Conservation (phyloP, 1,140 invertebrate species). For the Sycophila sp. region DNA sequence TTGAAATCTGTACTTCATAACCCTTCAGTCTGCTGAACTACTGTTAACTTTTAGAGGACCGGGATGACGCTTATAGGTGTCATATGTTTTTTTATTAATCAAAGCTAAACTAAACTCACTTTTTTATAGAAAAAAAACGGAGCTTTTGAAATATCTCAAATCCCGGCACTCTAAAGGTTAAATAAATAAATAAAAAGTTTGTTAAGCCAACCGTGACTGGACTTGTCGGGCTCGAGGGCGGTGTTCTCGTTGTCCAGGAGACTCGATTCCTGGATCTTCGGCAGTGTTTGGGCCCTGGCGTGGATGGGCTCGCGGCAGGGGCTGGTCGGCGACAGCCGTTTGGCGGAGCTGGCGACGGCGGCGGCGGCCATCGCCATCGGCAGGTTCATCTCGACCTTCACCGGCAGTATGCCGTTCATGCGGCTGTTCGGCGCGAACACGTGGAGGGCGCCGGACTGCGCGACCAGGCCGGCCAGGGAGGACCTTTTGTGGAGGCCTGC, state of each 20-base stretch:
- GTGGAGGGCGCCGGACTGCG: conserved; percentile 70
- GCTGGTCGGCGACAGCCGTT: conserved; percentile 49
- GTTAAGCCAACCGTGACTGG: conserved; percentile 34
- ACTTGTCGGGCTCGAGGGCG: conserved; percentile 56
- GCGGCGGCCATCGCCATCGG: neutral
- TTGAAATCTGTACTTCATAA: too few relatives aligned
- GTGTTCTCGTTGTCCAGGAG: conserved; percentile 66
- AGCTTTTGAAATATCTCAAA: too few relatives aligned
- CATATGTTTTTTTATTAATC: too few relatives aligned
- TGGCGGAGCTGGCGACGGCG: neutral
- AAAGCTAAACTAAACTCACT: too few relatives aligned
- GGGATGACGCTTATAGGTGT: too few relatives aligned
- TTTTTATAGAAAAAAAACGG: too few relatives aligned
- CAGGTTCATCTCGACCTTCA: conserved; percentile 55
- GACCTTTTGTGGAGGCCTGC: conserved; percentile 67
- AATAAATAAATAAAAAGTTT: neutral
- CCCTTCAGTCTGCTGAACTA: too few relatives aligned
- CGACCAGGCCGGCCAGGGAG: conserved; percentile 73
- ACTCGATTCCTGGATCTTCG: conserved; percentile 75
- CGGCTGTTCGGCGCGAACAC: conserved; percentile 69
- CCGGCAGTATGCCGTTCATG: conserved; percentile 69
- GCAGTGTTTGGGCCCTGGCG: conserved; percentile 69
- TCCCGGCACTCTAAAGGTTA: too few relatives aligned
- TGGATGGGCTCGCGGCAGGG: conserved; percentile 51
- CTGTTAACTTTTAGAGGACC: too few relatives aligned